Base-by-base conservation (phyloP, 2,797 vertebrate genomes). In the Molossus molossus region DNA sequence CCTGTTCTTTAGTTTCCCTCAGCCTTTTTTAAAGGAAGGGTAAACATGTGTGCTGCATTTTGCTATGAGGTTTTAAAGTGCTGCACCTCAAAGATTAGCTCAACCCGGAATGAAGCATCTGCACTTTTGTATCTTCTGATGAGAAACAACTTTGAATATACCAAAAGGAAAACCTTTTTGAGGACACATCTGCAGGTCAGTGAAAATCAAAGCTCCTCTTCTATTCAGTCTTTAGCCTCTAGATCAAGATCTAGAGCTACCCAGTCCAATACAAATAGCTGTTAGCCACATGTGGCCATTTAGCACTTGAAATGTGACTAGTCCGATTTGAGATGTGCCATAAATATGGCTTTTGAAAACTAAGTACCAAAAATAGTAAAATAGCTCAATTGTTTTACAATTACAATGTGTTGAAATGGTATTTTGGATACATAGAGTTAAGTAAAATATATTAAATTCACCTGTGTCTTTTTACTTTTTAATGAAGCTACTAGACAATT, bases 21-120 rank as follows among this genome's bases (percentile, higher is more conserved):
- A 5, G 99, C 99, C 0, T 99, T 99, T 98, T 99, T 99, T 97
- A 99, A 99, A 96, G 99, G 99, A 85, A 99, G 99, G 1, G 99
- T 99, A 96, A 99, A 99, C 60, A 98, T 99, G 98, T 99, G 99
- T 8, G 99, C 99, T 85, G 98, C 99, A 0, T 98, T 99, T 97
- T 99, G 99, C 98, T 99, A 99, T 0, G 99, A 99, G 97, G 99
- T 99, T 97, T 98, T 99, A 67, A 99, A 99, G 97, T 99, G 99
- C 97, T 99, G 99, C 85, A 99, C 99, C 50, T 99, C 99, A 53
- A 99, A 99, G 97, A 98, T 99, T 97, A 98, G 98, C 10, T 99
- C 98, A 17, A 99, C 99, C 0, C 98, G 99, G 87, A 99, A 99
- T 0, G 99, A 99, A 97, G 99, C 99, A 1, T 99, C 99, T 0